These are phyloP conservation scores for Drosophila willistoni DNA, from an alignment of 1,140 invertebrate species.

Conservation along the genomic window DNA sequence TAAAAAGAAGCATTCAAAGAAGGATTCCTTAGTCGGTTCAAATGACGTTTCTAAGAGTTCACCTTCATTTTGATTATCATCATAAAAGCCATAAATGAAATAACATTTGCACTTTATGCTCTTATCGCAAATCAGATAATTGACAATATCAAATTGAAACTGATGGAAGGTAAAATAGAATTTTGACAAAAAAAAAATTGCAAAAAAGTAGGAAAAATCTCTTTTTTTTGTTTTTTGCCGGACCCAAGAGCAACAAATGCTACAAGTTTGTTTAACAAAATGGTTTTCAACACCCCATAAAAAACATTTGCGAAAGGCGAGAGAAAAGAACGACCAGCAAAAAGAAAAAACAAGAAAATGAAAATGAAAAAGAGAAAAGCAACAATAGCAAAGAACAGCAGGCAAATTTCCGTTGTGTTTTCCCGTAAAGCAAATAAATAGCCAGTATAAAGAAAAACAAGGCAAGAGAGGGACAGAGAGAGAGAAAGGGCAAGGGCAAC, in stretches of 20 bases:
- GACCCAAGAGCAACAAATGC: conserved; percentile 36
- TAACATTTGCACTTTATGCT: conserved; percentile 34
- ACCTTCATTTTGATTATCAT: not conserved
- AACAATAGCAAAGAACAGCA: conserved; percentile 35
- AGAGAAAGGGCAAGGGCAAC: not conserved
- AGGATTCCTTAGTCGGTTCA: too few relatives aligned
- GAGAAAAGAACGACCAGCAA: not conserved
- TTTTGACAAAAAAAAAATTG: not conserved
- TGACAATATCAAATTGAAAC: conserved; percentile 36
- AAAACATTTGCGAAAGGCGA: conserved; percentile 50
- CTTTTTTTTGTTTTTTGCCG: conserved; percentile 1
- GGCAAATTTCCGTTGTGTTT: conserved; percentile 65
- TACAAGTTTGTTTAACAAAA: conserved; percentile 75
- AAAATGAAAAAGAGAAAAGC: conserved; percentile 1
- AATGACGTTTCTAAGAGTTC: too few relatives aligned
- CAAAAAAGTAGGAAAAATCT: not conserved
- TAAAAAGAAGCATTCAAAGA: too few relatives aligned
- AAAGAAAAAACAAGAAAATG: not conserved
- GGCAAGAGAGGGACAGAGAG: not conserved
- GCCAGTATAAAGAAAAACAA: conserved; percentile 27
- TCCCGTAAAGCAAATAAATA: conserved; percentile 73
- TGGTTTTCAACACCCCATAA: conserved; percentile 69
- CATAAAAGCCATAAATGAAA: conserved; percentile 38
- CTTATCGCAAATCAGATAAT: conserved; percentile 74
- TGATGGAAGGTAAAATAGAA: conserved; percentile 28